These are phyloP conservation scores for Euschistus heros DNA, from an alignment of 1,140 invertebrate species.

Conservation along the genomic window DNA sequence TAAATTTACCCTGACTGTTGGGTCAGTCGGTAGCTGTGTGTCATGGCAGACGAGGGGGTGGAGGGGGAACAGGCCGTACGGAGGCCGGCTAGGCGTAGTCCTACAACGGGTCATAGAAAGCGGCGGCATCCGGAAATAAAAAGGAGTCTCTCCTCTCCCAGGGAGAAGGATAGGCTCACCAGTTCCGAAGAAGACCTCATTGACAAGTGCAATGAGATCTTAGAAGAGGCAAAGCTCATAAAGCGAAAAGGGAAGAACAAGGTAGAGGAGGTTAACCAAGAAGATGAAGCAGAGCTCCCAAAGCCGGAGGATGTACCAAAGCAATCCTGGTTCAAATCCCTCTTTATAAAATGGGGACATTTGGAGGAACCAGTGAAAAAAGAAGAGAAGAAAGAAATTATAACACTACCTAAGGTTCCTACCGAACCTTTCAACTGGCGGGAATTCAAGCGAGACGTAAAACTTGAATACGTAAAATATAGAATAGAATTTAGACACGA, in stretches of 20 bases:
- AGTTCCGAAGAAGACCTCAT: background rate
- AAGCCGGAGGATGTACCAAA: background rate
- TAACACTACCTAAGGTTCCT: background rate
- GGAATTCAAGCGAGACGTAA: slow-evolving; percentile 4
- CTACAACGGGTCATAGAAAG: background rate
- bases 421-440: background rate
- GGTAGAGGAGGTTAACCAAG: background rate
- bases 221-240: background rate
- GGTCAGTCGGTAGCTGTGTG: background rate
- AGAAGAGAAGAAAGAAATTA: slow-evolving; percentile 15
- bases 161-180: background rate
- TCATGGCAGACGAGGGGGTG: background rate
- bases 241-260: background rate
- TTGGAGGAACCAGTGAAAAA: slow-evolving; percentile 16
- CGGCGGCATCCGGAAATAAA: background rate
- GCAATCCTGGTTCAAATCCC: slow-evolving; percentile 12
- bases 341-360: background rate
- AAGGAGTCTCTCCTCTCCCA: background rate
- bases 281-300: background rate
- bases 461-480: slow-evolving; percentile 43
- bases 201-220: background rate
- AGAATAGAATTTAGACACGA: slow-evolving; percentile 46
- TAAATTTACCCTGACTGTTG: background rate
- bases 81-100: background rate
- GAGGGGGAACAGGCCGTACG: background rate